These are phyloP conservation scores for Paragorgia papillata DNA, from an alignment of 92 coral and sea anemone genomes.

Conservation along the genomic window DNA sequence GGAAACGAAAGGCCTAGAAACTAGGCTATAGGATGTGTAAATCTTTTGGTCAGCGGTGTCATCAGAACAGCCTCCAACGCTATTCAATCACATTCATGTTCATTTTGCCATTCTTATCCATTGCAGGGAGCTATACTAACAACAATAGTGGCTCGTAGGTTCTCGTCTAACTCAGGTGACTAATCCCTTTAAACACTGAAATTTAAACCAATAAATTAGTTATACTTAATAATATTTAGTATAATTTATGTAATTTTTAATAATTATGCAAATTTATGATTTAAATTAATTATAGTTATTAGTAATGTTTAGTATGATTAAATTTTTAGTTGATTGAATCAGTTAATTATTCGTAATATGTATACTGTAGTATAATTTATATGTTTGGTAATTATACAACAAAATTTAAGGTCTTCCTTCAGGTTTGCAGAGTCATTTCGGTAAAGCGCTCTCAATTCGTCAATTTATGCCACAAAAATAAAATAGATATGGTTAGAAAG, in stretches of 20 bases:
- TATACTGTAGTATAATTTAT: too few relatives aligned
- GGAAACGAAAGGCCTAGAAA: too few relatives aligned
- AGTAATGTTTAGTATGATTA: too few relatives aligned
- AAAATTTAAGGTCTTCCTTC: too few relatives aligned
- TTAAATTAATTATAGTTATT: too few relatives aligned
- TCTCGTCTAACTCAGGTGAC: constrained; percentile 99
- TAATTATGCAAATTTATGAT: not conserved
- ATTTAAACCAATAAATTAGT: not conserved
- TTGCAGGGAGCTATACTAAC: constrained; percentile 99
- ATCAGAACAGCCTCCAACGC: constrained; percentile 25
- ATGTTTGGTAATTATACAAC: too few relatives aligned
- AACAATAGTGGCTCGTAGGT: constrained; percentile 99
- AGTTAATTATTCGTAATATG: too few relatives aligned
- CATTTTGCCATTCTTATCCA: constrained; percentile 62
- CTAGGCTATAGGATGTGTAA: not conserved
- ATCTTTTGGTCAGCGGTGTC: constrained; percentile 8
- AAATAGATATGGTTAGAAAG: too few relatives aligned
- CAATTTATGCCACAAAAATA: too few relatives aligned
- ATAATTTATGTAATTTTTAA: not conserved
- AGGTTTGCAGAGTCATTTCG: too few relatives aligned
- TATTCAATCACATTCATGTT: constrained; percentile 32
- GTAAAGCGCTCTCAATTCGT: too few relatives aligned
- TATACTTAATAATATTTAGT: not conserved
- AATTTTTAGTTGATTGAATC: too few relatives aligned
- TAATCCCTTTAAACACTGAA: constrained; percentile 43